Evolutionary conservation across 2,888 invertebrate genomes (phyloP), one percentile per base, ranked within the genome.

Genomic region (Taenaris catops): DNA sequence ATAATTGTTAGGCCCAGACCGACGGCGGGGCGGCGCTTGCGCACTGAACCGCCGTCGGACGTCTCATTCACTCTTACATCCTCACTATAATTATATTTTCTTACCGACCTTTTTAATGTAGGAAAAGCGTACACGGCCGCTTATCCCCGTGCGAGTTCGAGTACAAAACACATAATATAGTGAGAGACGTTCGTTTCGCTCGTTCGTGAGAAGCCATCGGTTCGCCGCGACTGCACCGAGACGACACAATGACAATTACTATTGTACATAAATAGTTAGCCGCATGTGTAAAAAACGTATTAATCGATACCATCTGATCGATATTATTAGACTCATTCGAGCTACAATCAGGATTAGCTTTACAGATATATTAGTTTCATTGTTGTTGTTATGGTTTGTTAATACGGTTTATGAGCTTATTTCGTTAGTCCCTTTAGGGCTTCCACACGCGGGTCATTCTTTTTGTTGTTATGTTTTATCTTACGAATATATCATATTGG

Each of bases 31-130:
- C 53, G 53, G 50, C 59, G 64, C 64, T 38, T 44, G 48, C 55
- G 60, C 63, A 37, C 62, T 64, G 45, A 63, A 43, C 58, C 70
- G 69, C 68, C 75, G 69, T 70, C 76, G 76, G 72, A 63, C 64
- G 62, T 67, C 73, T 79, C 79, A 73, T 72, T 79, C 78, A 74
- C 74, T 75, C 69, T 79, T 78, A 78, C 81, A 75, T 78, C 80
- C 80, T 83, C 83, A 84, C 84, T 84, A 80, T 79, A 78, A 74
- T 80, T 79, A 79, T 83, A 83, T 84, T 84, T 83, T 83, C 81
- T 81, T 83, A 83, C 78, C 74, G 69, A 80, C 74, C 80, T 81
- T 84, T 81, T 79, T 75, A 74, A 72, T 54, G 66, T 75, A 81
- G 71, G 78, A 78, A 69, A 76, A 80, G 80, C 80, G 80, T 76